Conservation (phyloP, 2,113 vertebrate species). For the Neotragus moschatus region DNA sequence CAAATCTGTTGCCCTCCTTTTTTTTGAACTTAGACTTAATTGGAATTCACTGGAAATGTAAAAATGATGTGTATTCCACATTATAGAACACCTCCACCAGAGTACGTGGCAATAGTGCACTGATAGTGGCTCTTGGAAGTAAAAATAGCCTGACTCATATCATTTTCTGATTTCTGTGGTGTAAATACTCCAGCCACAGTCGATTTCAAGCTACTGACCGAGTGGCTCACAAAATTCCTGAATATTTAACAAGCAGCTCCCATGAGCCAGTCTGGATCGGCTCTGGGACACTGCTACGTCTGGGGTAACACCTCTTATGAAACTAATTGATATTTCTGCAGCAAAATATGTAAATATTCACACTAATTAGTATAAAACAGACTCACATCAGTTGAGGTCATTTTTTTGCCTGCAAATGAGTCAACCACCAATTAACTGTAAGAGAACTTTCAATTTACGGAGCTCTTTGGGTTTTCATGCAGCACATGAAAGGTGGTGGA, state of each 20-base stretch:
- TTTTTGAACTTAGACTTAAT: background rate
- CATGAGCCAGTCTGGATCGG: background rate
- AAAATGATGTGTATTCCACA: background rate
- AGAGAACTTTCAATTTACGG: background rate
- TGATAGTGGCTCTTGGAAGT: background rate
- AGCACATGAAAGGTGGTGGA: background rate
- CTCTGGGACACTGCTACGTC: background rate
- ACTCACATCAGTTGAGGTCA: slow-evolving; percentile 38
- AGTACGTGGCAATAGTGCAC: background rate
- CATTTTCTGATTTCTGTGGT: background rate
- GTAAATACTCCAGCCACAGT: background rate
- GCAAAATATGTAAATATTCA: slow-evolving; percentile 38
- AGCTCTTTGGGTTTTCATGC: background rate
- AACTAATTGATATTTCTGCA: slow-evolving; percentile 43
- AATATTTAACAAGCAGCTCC: background rate
- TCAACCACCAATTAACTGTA: slow-evolving; percentile 35
- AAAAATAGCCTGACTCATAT: background rate
- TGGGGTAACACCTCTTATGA: slow-evolving; percentile 10
- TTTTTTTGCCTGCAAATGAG: slow-evolving; percentile 21
- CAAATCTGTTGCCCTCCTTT: background rate
- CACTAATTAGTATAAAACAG: slow-evolving; percentile 38
- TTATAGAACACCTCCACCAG: background rate
- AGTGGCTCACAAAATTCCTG: background rate
- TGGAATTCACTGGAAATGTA: background rate
- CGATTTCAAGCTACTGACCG: slow-evolving; percentile 7